These are phyloP conservation scores for Paralvinella palmiformis DNA, from an alignment of 1,140 invertebrate species.

Conservation along the genomic window DNA sequence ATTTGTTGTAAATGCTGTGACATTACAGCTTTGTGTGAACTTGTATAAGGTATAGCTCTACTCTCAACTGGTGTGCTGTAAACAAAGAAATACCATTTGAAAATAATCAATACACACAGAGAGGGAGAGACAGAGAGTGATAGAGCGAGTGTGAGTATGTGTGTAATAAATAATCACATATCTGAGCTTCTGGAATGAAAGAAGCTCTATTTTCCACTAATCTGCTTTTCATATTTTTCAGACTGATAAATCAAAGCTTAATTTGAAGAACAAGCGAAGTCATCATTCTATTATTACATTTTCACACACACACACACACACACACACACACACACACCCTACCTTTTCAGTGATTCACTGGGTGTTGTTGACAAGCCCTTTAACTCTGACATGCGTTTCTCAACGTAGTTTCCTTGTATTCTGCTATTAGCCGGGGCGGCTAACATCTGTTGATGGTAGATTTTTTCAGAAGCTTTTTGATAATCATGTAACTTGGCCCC, in stretches of 20 bases:
- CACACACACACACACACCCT: neutral
- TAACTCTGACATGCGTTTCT: slow-evolving; percentile 35
- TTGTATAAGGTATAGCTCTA: too few species aligned
- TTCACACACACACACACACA: neutral
- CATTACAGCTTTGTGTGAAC: too few species aligned
- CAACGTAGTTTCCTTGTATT: slow-evolving; percentile 29
- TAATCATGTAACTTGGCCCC: slow-evolving; percentile 32
- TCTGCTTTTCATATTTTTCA: slow-evolving; percentile 5
- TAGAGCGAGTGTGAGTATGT: too few species aligned
- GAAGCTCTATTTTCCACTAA: neutral
- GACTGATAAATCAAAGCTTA: too few species aligned
- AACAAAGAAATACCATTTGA: too few species aligned
- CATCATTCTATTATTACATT: neutral
- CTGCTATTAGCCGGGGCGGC: slow-evolving; percentile 33
- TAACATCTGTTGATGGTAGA: slow-evolving; percentile 35
- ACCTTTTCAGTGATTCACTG: neutral
- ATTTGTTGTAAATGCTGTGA: too few species aligned
- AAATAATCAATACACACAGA: too few species aligned
- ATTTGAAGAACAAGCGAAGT: neutral
- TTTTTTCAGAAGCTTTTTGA: slow-evolving; percentile 33
- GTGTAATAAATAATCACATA: too few species aligned
- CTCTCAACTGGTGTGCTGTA: too few species aligned
- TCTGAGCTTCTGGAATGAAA: neutral
- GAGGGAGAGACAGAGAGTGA: too few species aligned
- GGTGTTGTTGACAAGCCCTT: slow-evolving; percentile 26